phyloP scores from a whole-genome alignment of 2,888 invertebrate genomes.

The Sphaeridia pumilis region DNA sequence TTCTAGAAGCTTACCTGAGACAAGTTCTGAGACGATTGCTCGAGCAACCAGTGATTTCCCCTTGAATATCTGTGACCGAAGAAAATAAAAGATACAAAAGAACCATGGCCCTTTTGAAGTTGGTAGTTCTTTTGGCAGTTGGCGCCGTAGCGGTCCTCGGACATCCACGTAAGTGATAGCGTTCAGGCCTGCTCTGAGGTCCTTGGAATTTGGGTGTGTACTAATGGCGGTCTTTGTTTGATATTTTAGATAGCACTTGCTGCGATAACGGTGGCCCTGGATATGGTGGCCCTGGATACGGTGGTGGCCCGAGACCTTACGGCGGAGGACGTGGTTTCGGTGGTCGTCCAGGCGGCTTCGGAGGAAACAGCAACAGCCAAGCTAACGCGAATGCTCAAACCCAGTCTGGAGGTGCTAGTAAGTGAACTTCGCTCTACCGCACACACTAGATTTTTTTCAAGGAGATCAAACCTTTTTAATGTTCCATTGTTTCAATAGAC shows the following conservation, averaged over 20 bases:
- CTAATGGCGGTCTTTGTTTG: not conserved
- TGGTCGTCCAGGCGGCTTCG: conserved; percentile 11
- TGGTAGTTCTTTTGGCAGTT: too few species aligned
- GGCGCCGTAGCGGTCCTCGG: too few species aligned
- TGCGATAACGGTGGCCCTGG: too few species aligned
- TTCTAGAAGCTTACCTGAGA: too few species aligned
- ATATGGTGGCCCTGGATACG: conserved; percentile 14
- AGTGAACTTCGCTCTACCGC: not conserved
- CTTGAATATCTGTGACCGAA: too few species aligned
- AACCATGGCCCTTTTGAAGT: too few species aligned
- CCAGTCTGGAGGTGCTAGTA: not conserved
- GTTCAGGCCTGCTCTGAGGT: too few species aligned
- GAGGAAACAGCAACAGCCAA: conserved; percentile 19
- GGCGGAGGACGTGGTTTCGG: conserved; percentile 7
- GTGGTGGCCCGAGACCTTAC: not conserved
- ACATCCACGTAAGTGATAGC: too few species aligned
- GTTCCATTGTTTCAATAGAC: not conserved
- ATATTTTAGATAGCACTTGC: not conserved
- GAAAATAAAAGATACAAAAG: too few species aligned
- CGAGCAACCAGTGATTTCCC: too few species aligned
- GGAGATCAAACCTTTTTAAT: not conserved
- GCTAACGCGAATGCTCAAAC: not conserved
- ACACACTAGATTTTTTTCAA: not conserved
- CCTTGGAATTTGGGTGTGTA: not conserved
- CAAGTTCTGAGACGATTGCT: too few species aligned